Conservation (phyloP, 2,113 vertebrate species). For the Phaetusa simplex region DNA sequence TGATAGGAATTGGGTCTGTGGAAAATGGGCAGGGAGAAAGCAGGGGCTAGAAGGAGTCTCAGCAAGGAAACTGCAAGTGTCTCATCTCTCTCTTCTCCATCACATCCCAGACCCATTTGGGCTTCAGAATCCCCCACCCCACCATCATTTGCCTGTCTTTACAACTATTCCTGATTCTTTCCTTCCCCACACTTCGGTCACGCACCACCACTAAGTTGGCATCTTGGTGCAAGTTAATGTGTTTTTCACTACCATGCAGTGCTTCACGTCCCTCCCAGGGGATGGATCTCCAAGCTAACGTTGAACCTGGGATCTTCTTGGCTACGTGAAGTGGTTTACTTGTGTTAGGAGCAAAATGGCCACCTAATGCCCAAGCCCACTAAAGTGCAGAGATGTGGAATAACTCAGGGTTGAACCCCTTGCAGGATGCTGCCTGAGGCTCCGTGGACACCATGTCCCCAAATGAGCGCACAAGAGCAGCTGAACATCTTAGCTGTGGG, state of each 20-base stretch:
- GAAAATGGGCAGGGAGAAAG: background rate
- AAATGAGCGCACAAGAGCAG: background rate
- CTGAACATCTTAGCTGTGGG: background rate
- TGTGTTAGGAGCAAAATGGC: background rate
- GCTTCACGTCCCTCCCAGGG: background rate
- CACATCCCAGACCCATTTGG: background rate
- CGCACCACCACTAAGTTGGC: accelerated
- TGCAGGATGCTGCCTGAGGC: background rate
- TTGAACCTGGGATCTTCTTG: background rate
- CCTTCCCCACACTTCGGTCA: background rate
- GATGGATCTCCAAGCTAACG: background rate
- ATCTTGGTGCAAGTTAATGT: too few relatives aligned
- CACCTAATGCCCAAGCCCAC: accelerated
- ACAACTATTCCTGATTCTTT: background rate
- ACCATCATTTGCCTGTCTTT: accelerated
- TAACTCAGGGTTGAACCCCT: background rate
- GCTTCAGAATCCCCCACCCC: background rate
- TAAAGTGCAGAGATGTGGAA: background rate
- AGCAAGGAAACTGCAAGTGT: background rate
- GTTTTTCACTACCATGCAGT: background rate
- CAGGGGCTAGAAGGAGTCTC: background rate
- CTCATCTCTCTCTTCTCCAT: background rate
- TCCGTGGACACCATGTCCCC: background rate
- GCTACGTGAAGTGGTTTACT: background rate
- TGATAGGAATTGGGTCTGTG: background rate